Evolutionary conservation across 23 tunicate genomes (phyloP).

Genomic region (Ciona savignyi): DNA sequence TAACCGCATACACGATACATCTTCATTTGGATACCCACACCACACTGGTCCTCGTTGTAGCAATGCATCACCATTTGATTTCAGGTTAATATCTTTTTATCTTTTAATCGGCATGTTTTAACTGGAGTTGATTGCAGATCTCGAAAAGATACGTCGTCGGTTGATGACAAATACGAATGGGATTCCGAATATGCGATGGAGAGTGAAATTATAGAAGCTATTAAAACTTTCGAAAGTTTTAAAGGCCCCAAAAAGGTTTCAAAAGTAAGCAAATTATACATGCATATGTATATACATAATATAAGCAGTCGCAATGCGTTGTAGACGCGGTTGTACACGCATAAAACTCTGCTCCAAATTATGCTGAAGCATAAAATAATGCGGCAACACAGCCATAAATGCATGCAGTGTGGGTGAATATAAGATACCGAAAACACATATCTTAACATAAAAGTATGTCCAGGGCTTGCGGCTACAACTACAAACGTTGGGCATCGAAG

Average conservation of each 20-base stretch:
- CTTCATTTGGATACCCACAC: background rate
- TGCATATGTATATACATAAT: too few species aligned
- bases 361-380: background rate
- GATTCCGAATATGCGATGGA: constrained; percentile 88
- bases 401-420: too few species aligned
- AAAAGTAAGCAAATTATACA: constrained; percentile 17
- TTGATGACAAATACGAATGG: constrained; percentile 94
- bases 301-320: background rate
- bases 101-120: background rate
- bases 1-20: background rate
- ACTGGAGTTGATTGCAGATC: constrained; percentile 18
- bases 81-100: constrained; percentile 7
- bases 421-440: too few species aligned
- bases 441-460: background rate
- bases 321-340: background rate
- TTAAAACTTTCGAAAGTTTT: constrained; percentile 41
- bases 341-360: background rate
- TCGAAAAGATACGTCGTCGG: constrained; percentile 75
- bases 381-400: background rate
- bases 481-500: background rate
- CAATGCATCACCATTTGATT: constrained; percentile 33
- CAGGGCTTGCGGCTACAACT: background rate
- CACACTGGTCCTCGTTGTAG: constrained; percentile 11
- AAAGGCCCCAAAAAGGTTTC: constrained; percentile 38
- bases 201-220: constrained; percentile 74